These are phyloP conservation scores for Patagioenas fasciata DNA, from an alignment of 2,113 vertebrate genomes.

Conservation along the genomic window DNA sequence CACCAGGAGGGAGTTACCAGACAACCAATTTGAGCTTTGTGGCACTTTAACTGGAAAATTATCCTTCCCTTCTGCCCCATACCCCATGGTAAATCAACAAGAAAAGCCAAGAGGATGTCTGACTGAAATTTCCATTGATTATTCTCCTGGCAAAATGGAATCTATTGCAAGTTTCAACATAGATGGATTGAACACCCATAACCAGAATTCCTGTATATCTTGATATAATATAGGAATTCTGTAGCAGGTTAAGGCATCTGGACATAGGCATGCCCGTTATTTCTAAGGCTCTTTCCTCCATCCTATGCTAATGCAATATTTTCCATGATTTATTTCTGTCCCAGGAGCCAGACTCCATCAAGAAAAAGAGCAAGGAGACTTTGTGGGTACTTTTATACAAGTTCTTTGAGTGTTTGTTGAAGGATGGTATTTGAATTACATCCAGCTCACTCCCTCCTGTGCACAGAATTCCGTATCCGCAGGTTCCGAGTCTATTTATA, in stretches of 20 bases:
- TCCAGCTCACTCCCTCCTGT: background rate
- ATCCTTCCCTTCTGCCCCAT: background rate
- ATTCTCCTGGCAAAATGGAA: background rate
- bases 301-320: background rate
- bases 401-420: background rate
- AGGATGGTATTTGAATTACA: background rate
- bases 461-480: background rate
- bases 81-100: background rate
- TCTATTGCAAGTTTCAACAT: background rate
- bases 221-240: background rate
- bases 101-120: background rate
- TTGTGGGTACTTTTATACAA: background rate
- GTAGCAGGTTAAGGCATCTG: background rate
- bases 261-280: background rate
- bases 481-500: background rate
- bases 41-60: background rate
- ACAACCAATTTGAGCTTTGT: background rate
- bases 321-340: background rate
- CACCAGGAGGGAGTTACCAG: background rate
- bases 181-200: background rate
- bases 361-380: background rate
- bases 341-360: background rate
- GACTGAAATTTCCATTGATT: background rate
- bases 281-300: background rate
- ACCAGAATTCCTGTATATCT: background rate